These are phyloP conservation scores for Eumerus sabulonum DNA, from an alignment of 2,888 invertebrate species.

Conservation along the genomic window DNA sequence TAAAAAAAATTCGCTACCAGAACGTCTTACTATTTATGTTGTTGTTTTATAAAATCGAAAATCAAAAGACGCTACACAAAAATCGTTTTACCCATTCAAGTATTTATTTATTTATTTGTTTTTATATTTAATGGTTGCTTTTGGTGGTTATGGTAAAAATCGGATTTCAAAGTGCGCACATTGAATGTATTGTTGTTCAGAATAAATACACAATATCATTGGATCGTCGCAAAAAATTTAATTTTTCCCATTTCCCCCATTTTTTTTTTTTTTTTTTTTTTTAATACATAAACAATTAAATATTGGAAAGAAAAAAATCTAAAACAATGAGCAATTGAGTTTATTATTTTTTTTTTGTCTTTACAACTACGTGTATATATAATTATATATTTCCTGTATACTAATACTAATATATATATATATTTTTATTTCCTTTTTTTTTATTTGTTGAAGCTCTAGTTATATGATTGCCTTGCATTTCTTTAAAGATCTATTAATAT, in stretches of 20 bases:
- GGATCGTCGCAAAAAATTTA: conserved; percentile 51
- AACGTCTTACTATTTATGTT: background rate
- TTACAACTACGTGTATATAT: conserved; percentile 70
- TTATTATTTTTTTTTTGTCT: conserved; percentile 63
- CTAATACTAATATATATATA: conserved; percentile 78
- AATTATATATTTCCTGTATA: conserved; percentile 77
- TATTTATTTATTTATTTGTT: too few species aligned
- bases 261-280: too few species aligned
- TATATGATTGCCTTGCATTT: conserved; percentile 79
- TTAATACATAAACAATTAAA: too few species aligned
- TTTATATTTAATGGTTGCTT: too few species aligned
- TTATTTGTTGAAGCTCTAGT: conserved; percentile 77
- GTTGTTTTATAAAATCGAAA: too few species aligned
- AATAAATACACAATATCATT: conserved; percentile 61
- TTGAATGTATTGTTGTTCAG: conserved; percentile 42
- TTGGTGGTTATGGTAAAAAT: background rate
- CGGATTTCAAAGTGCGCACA: conserved; percentile 47
- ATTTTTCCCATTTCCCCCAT: conserved; percentile 8
- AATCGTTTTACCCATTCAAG: too few species aligned
- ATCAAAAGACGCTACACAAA: too few species aligned
- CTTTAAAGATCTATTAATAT: conserved; percentile 73
- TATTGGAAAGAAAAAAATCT: too few species aligned
- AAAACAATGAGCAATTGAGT: conserved; percentile 21
- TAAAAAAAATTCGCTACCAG: conserved; percentile 56
- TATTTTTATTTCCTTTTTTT: conserved; percentile 77